Base-by-base conservation (phyloP, 1,140 invertebrate genomes). In the Drosophila teissieri region DNA sequence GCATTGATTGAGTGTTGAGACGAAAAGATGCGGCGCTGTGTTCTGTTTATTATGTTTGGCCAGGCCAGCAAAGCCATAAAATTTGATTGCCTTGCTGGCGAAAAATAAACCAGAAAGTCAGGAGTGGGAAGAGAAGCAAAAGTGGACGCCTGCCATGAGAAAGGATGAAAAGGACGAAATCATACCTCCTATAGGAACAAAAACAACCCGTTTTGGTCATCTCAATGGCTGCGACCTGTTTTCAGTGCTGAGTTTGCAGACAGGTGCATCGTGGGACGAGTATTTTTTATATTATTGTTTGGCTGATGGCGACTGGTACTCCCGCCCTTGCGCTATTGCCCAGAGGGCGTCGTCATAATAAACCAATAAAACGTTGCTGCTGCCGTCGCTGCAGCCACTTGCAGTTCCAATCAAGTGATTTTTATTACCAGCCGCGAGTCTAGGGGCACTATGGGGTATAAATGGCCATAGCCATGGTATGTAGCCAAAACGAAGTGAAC, bases 341-440 rank as follows among this genome's bases (percentile, higher is more conserved):
- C 27, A 19, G 27, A 53, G 53, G 37, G 54, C 58, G 74, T 78
- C 76, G 82, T 75, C 79, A 82, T 86, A 86, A 86, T 88, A 86
- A 86, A 88, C 82, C 79, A 88, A 86, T 86, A 89, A 88, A 88
- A 88, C 19, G 36, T 34, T 49, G 52, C 67, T 36, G 24, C 62
- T 27, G 48, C 65, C 39, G 22, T 36, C 17, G 39, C 60, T 31
- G 58, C 63, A 70, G 58, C 79, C 72, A 88, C 79, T 83, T 79
- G 84, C 83, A 89, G 83, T 88, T 89, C 84, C 84, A 88, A 88
- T 88, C 76, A 88, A 88, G 84, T 88, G 79, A 83, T 65, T 86
- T 88, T 88, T 88, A 88, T 88, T 83, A 77, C 79, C 19, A 45
- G 44, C 49, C 34, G 45, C 10, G n/a, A 36, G 31, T 31, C 31